phyloP scores from a whole-genome alignment of 2,113 vertebrate species.

The Lepisosteus oculatus region DNA sequence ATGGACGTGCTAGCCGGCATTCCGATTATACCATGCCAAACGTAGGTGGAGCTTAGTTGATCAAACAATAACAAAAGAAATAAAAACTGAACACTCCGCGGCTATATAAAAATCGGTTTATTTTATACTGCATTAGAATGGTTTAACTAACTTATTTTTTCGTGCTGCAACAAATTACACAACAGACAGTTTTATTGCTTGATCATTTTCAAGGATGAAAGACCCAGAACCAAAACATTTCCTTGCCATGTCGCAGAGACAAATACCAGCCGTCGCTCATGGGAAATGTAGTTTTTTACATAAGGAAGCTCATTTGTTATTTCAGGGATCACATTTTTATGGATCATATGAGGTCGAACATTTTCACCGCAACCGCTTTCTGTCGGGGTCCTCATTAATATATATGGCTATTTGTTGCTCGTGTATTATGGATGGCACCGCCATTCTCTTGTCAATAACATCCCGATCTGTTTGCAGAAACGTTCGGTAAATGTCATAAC shows the following conservation, averaged over 20 bases:
- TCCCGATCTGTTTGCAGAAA: too few species aligned
- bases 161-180: too few species aligned
- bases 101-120: too few species aligned
- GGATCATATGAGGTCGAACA: not conserved
- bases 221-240: constrained; percentile 10
- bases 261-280: not conserved
- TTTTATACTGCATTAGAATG: too few species aligned
- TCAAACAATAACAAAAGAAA: not conserved
- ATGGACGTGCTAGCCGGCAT: constrained; percentile 13
- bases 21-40: constrained; percentile 53
- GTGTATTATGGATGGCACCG: too few species aligned
- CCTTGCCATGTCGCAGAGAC: not conserved
- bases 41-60: not conserved
- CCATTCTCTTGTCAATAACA: too few species aligned
- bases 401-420: not conserved
- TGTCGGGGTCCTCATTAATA: not conserved
- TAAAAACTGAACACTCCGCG: too few species aligned
- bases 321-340: not conserved
- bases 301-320: too few species aligned
- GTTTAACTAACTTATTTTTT: too few species aligned
- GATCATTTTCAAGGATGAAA: constrained; percentile 1
- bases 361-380: not conserved
- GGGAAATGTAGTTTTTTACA: constrained; percentile 4
- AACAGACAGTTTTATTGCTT: not conserved
- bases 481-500: too few species aligned